Evolutionary conservation across 2,113 vertebrate species (phyloP).

Genomic region (Daubentonia madagascariensis): DNA sequence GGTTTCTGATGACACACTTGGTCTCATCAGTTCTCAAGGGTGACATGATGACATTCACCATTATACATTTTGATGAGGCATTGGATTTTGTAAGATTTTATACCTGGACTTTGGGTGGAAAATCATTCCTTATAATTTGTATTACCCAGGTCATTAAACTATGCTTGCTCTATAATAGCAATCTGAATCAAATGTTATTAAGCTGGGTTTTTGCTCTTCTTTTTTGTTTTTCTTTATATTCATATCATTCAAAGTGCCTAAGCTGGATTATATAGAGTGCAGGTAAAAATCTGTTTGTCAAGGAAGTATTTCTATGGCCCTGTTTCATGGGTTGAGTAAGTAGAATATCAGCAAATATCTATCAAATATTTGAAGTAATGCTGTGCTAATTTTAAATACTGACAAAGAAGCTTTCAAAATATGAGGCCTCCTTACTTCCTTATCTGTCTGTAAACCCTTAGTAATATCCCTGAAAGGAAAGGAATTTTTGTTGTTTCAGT

Average conservation of each 20-base stretch:
- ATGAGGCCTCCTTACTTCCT: background rate
- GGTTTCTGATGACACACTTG: background rate
- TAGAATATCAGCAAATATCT: background rate
- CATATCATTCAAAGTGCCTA: background rate
- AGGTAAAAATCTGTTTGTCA: background rate
- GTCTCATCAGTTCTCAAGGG: background rate
- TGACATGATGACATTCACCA: background rate
- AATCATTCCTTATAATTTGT: background rate
- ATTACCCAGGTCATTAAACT: background rate
- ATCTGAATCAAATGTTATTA: background rate
- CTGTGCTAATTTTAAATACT: background rate
- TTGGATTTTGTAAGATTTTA: background rate
- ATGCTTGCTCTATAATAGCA: background rate
- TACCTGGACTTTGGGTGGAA: background rate
- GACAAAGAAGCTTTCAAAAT: background rate
- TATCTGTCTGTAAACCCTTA: background rate
- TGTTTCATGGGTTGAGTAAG: background rate
- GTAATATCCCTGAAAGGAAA: background rate
- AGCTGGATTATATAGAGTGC: background rate
- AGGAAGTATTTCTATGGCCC: background rate
- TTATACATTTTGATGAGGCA: background rate
- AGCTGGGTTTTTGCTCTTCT: background rate
- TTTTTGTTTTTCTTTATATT: background rate
- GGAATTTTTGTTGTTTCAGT: background rate
- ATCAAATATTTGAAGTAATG: background rate